Evolutionary conservation across 2,113 vertebrate genomes (phyloP).

Genomic region (Glaucidium brasilianum): DNA sequence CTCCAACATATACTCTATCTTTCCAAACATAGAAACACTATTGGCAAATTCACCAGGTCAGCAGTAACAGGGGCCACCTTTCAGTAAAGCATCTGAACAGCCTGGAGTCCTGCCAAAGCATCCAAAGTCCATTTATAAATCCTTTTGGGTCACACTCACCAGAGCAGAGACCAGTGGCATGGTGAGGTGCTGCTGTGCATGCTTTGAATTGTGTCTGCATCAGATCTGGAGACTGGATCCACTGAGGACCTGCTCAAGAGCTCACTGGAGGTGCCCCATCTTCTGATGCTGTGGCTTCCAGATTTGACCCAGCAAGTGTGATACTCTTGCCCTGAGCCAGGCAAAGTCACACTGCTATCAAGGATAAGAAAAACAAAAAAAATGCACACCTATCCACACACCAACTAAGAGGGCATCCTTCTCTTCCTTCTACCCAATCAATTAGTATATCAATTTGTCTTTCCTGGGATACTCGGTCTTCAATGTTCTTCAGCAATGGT

Average conservation of each 20-base stretch:
- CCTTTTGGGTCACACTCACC: not conserved
- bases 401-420: rapidly evolving
- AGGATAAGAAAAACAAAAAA: not conserved
- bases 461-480: not conserved
- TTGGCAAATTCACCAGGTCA: not conserved
- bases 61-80: not conserved
- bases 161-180: not conserved
- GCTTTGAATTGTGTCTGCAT: not conserved
- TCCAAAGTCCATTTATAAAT: not conserved
- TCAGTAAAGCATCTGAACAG: not conserved
- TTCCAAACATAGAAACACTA: not conserved
- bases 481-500: not conserved
- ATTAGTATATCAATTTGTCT: not conserved
- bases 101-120: not conserved
- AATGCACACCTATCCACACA: rapidly evolving
- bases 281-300: not conserved
- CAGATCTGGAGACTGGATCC: not conserved
- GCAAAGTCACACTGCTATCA: not conserved
- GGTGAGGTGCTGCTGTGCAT: not conserved
- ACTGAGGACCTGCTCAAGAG: not conserved
- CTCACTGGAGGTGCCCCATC: not conserved
- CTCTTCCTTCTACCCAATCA: not conserved
- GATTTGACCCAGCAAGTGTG: not conserved
- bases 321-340: not conserved
- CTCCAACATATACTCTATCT: not conserved